Percentiles rank a stretch among this genome's conserved stretches.
Evolutionary conservation across 2,797 vertebrate genomes (phyloP).

Genomic region (Bryconaethiops microstoma): DNA sequence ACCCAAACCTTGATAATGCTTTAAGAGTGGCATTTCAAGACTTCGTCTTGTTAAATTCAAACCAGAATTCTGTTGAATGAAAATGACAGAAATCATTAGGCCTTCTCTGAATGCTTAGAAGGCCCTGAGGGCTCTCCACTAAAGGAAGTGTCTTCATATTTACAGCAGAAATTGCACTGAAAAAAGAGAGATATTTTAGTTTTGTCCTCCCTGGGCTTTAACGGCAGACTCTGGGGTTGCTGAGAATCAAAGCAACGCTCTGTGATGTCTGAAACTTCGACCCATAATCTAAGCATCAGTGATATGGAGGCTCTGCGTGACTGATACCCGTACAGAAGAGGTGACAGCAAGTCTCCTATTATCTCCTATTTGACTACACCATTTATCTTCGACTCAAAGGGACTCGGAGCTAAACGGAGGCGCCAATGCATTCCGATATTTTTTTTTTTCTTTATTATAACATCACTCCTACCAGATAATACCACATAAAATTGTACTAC

Average conservation of each 20-base stretch:
- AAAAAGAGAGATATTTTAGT: not conserved
- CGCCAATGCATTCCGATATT: not conserved
- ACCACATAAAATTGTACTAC: not conserved
- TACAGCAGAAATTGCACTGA: not conserved
- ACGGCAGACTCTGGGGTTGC: not conserved
- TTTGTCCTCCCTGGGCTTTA: not conserved
- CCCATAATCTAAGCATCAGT: not conserved
- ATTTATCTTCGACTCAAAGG: not conserved
- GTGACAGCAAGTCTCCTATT: not conserved
- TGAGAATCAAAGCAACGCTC: not conserved
- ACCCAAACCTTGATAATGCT: too few relatives aligned
- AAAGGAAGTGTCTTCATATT: not conserved
- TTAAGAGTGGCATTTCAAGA: too few relatives aligned
- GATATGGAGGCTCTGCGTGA: not conserved
- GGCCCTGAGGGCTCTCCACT: not conserved
- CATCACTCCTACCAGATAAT: not conserved
- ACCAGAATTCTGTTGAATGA: too few relatives aligned
- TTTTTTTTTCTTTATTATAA: not conserved
- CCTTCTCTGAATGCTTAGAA: too few relatives aligned
- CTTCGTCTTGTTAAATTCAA: too few relatives aligned
- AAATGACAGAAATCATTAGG: too few relatives aligned
- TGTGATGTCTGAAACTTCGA: not conserved
- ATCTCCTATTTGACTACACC: constrained; percentile 1
- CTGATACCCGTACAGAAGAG: not conserved
- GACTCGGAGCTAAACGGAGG: not conserved